Evolutionary conservation across 2,888 invertebrate genomes (phyloP).

Genomic region (Creontiades dilutus): DNA sequence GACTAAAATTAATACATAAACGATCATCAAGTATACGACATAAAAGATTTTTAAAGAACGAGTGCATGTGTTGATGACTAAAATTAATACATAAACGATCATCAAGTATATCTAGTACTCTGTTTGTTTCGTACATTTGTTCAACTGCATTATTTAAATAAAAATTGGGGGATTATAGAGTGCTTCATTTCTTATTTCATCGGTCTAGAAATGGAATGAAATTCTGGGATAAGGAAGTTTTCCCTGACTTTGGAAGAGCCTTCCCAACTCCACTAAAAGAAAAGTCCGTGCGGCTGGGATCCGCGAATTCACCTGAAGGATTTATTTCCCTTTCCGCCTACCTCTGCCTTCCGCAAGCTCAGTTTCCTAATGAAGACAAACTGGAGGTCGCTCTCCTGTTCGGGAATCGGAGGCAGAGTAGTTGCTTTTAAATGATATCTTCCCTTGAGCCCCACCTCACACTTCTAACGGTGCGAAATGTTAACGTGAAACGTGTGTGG

Average conservation of each 20-base stretch:
- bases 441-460: too few relatives aligned
- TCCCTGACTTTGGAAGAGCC: background rate
- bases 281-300: slow-evolving; percentile 25
- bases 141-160: too few relatives aligned
- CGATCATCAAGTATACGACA: too few relatives aligned
- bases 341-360: slow-evolving; percentile 8
- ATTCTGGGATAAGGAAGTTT: slow-evolving; percentile 4
- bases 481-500: too few relatives aligned
- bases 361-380: slow-evolving; percentile 49
- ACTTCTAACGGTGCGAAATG: too few relatives aligned
- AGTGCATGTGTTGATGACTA: too few relatives aligned
- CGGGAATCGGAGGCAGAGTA: slow-evolving; percentile 11
- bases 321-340: slow-evolving; percentile 43
- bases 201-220: slow-evolving; percentile 11
- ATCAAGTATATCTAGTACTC: too few relatives aligned
- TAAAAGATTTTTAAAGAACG: too few relatives aligned
- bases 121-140: too few relatives aligned
- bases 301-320: slow-evolving; percentile 40
- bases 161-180: background rate
- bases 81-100: too few relatives aligned
- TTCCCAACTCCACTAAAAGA: slow-evolving; percentile 36
- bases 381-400: background rate
- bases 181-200: background rate
- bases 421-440: background rate
- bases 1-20: too few relatives aligned